Evolutionary conservation across 2,888 invertebrate species (phyloP), one percentile per base, ranked within the genome.

Genomic region (Meandrusa payeni): DNA sequence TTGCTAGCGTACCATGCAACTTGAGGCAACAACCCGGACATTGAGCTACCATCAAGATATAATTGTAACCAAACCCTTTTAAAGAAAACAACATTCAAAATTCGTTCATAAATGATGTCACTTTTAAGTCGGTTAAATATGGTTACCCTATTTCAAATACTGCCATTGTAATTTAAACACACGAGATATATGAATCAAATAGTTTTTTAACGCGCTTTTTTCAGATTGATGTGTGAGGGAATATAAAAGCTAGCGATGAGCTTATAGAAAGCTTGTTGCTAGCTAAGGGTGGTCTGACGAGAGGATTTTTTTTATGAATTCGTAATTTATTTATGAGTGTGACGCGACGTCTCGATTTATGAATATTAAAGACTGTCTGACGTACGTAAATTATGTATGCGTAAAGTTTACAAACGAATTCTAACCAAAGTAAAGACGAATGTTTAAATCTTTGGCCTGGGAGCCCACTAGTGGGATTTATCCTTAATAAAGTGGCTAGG

Each of bases 271-370:
- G 47, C 48, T 36, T 49, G 36, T 50, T 53, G 53, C 58, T 64
- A 68, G 61, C 32, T 39, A 43, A 20, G 77, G 80, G 81, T 78
- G 80, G 80, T 79, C 80, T 52, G 44, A 52, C 54, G 49, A 48
- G 27, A 39, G 47, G 11, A 11, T 41, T 59, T 60, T 73, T 69
- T 67, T 64, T 61, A 60, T 70, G 74, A 70, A 75, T 74, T 64
- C 67, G 54, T 76, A 75, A 77, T 77, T 60, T 80, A 79, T 80
- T 78, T 79, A 77, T 76, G 78, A 73, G 70, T 55, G 48, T 64
- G 70, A 65, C 64, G 64, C 61, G 64, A 57, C 71, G 67, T 63
- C 69, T 70, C 69, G 64, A 75, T 73, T 66, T 74, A 75, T 76
- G 79, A 80, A 80, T 78, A 76, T 73, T 77, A 74, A 76, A 12